A percentile compares a stretch with the other conserved stretches of the same genome.
Evolutionary conservation across 2,888 invertebrate species (phyloP).

Genomic region (Drosophila greeni): DNA sequence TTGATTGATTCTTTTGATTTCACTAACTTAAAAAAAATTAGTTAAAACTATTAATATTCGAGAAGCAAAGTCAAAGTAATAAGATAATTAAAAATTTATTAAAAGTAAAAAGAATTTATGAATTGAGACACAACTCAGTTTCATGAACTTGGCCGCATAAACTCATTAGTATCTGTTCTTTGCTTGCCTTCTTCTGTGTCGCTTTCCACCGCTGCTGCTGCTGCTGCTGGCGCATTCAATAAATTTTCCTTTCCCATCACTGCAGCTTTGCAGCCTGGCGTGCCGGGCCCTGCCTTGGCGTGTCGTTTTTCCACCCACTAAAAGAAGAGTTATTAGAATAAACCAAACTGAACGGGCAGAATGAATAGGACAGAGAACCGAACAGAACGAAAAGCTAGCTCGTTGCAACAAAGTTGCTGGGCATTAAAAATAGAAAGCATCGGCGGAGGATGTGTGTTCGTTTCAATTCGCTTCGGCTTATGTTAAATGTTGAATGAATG

Average conservation of each 20-base stretch:
- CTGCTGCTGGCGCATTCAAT: slow-evolving; percentile 41
- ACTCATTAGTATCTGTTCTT: background rate
- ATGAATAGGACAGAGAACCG: slow-evolving; percentile 6
- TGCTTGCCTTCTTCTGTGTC: slow-evolving; percentile 4
- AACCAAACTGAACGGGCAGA: slow-evolving; percentile 8
- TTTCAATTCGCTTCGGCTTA: slow-evolving; percentile 21
- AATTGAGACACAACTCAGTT: too few relatives aligned
- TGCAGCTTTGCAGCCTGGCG: slow-evolving; percentile 20
- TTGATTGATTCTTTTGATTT: too few relatives aligned
- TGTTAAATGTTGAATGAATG: slow-evolving; percentile 31
- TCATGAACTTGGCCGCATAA: background rate
- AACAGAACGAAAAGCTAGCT: slow-evolving; percentile 10
- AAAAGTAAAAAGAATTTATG: too few relatives aligned
- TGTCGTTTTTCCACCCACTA: slow-evolving; percentile 30
- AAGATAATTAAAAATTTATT: too few relatives aligned
- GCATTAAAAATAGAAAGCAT: slow-evolving; percentile 42
- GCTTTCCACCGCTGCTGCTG: slow-evolving; percentile 18
- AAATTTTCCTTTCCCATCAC: slow-evolving; percentile 42
- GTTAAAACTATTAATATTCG: too few relatives aligned
- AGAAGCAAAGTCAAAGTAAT: too few relatives aligned
- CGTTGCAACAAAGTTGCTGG: slow-evolving; percentile 30
- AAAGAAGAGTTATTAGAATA: slow-evolving; percentile 33
- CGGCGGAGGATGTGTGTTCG: slow-evolving; percentile 12
- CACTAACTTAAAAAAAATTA: too few relatives aligned
- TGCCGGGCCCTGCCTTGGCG: background rate